These are phyloP conservation scores for Tonatia bakeri DNA, from an alignment of 2,113 vertebrate species.

Conservation along the genomic window DNA sequence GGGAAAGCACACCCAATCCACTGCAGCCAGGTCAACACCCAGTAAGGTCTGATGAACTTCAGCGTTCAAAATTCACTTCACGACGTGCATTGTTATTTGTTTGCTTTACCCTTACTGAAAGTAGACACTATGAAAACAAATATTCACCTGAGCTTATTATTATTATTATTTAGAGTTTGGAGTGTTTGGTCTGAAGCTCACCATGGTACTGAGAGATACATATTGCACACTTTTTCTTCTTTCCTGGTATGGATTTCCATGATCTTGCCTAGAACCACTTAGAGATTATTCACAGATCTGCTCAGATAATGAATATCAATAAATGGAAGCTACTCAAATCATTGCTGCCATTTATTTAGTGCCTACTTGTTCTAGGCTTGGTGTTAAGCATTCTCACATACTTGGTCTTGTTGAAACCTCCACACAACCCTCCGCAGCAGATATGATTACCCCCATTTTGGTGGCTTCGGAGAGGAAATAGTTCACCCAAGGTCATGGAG, in stretches of 20 bases:
- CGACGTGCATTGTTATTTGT: background rate
- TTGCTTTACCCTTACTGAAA: background rate
- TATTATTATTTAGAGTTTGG: background rate
- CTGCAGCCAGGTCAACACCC: background rate
- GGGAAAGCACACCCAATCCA: background rate
- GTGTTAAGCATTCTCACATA: background rate
- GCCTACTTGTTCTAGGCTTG: too few species aligned
- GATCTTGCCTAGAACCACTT: background rate
- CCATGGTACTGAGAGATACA: background rate
- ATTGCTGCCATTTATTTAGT: background rate
- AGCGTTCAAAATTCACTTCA: background rate
- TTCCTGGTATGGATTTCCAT: background rate
- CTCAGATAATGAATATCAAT: background rate
- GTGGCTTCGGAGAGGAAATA: background rate
- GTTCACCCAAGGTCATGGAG: background rate
- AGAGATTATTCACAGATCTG: background rate
- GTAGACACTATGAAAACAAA: background rate
- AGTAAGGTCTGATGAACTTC: background rate
- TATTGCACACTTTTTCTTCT: background rate
- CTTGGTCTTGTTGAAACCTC: background rate
- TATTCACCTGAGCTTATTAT: background rate
- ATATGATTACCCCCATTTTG: background rate
- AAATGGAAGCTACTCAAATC: background rate
- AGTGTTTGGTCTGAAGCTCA: background rate
- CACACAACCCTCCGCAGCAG: rapidly evolving